Evolutionary conservation across 2,888 invertebrate species (phyloP).

Genomic region (Congeria kusceri): DNA sequence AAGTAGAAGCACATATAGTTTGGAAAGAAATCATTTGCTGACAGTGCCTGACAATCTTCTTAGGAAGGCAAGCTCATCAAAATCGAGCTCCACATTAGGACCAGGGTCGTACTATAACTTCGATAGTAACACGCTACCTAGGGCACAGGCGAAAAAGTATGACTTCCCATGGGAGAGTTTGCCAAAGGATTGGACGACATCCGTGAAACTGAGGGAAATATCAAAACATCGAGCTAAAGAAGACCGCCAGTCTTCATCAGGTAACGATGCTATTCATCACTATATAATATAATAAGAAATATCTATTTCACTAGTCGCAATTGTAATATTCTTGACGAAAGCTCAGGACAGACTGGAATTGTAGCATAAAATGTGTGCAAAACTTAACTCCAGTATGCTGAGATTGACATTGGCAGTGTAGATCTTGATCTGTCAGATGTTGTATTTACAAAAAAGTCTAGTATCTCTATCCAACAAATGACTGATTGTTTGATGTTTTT

Average conservation of each 20-base stretch:
- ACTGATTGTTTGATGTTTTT: too few relatives aligned
- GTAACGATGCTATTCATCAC: constrained; percentile 51
- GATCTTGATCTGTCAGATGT: too few relatives aligned
- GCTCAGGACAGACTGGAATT: too few relatives aligned
- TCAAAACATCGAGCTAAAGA: constrained; percentile 78
- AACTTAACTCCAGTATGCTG: too few relatives aligned
- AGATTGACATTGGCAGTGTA: too few relatives aligned
- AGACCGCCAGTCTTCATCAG: constrained; percentile 83
- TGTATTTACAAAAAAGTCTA: too few relatives aligned
- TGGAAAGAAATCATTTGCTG: constrained; percentile 68
- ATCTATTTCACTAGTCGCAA: too few relatives aligned
- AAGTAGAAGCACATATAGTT: constrained; percentile 60
- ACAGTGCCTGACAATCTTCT: constrained; percentile 74
- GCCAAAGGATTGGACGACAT: constrained; percentile 82
- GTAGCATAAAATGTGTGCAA: too few relatives aligned
- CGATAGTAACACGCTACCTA: constrained; percentile 77
- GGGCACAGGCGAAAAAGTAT: constrained; percentile 76
- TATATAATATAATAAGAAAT: too few relatives aligned
- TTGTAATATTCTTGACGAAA: too few relatives aligned
- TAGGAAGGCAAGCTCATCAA: constrained; percentile 31
- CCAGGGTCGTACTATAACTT: constrained; percentile 79
- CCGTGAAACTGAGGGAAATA: constrained; percentile 79
- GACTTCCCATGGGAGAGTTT: constrained; percentile 81
- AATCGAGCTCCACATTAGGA: constrained; percentile 66
- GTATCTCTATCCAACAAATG: too few relatives aligned